Percentiles rank a stretch among this genome's conserved stretches.
phyloP scores from a whole-genome alignment of 2,113 vertebrate genomes.

The Phaethornis superciliosus region DNA sequence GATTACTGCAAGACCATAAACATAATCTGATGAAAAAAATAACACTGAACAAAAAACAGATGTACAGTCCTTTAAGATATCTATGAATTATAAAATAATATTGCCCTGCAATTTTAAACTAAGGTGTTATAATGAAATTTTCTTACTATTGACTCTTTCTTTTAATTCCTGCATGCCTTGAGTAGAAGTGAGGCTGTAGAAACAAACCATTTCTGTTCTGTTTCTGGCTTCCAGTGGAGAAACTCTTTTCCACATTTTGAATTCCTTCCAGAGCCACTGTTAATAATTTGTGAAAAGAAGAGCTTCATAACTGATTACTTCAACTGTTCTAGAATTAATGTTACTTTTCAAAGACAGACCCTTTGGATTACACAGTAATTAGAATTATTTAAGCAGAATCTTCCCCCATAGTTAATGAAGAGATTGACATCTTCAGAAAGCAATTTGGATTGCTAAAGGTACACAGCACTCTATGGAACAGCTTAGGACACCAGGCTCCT shows the following conservation, averaged over 20 bases:
- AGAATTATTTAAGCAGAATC: not conserved
- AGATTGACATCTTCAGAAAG: not conserved
- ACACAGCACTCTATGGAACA: accelerated
- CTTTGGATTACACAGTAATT: not conserved
- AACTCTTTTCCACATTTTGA: conserved; percentile 71
- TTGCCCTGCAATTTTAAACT: not conserved
- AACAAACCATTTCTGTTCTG: conserved; percentile 57
- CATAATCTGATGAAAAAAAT: not conserved
- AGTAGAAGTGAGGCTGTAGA: conserved; percentile 75
- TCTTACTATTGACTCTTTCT: conserved; percentile 62
- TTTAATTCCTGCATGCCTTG: conserved; percentile 73
- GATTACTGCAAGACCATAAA: not conserved
- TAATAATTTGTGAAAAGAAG: conserved; percentile 56
- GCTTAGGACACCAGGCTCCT: not conserved
- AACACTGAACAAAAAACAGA: not conserved
- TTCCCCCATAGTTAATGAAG: not conserved
- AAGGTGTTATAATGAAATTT: not conserved
- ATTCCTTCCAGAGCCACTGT: conserved; percentile 75
- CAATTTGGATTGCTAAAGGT: not conserved
- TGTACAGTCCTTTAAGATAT: not conserved
- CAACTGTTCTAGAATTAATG: not conserved
- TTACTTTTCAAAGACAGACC: not conserved
- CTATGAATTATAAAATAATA: not conserved
- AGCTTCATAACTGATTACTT: not conserved
- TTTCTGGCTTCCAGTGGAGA: conserved; percentile 57